Percentiles rank a stretch among this genome's conserved stretches.
These are phyloP conservation scores for Oryzias melastigma DNA, from an alignment of 2,113 vertebrate genomes.

Conservation along the genomic window DNA sequence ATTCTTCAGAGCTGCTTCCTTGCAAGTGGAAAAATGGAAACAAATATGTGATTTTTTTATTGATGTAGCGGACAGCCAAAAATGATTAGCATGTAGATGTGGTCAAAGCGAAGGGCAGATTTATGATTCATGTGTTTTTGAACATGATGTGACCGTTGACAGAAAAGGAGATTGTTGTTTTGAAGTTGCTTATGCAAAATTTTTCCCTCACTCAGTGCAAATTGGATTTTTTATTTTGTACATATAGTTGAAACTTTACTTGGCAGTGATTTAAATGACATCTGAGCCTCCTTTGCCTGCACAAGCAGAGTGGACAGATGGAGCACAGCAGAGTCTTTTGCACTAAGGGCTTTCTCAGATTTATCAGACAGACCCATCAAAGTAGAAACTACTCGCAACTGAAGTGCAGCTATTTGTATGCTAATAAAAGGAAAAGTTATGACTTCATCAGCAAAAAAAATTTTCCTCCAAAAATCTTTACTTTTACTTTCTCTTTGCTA, in stretches of 20 bases:
- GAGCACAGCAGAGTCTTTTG: slow-evolving; percentile 50
- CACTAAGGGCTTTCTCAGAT: slow-evolving; percentile 40
- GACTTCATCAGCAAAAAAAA: slow-evolving; percentile 47
- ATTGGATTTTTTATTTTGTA: slow-evolving; percentile 1
- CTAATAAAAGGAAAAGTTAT: slow-evolving; percentile 53
- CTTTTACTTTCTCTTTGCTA: neutral
- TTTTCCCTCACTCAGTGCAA: too few species aligned
- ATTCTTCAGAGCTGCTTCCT: too few species aligned
- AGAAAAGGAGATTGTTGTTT: too few species aligned
- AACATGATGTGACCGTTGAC: too few species aligned
- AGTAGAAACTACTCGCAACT: slow-evolving; percentile 35
- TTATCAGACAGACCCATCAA: slow-evolving; percentile 54
- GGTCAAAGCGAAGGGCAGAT: too few species aligned
- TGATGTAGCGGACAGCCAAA: too few species aligned
- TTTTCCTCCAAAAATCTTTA: neutral
- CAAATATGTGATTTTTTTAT: too few species aligned
- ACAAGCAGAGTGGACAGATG: slow-evolving; percentile 57
- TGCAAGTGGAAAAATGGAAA: too few species aligned
- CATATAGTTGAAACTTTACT: slow-evolving; percentile 42
- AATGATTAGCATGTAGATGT: too few species aligned
- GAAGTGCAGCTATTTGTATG: slow-evolving; percentile 62
- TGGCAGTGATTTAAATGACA: slow-evolving; percentile 52
- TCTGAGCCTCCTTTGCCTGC: slow-evolving; percentile 35
- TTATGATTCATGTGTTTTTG: too few species aligned
- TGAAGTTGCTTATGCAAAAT: too few species aligned